Evolutionary conservation across 2,113 vertebrate species (phyloP).

Genomic region (Calypte anna): DNA sequence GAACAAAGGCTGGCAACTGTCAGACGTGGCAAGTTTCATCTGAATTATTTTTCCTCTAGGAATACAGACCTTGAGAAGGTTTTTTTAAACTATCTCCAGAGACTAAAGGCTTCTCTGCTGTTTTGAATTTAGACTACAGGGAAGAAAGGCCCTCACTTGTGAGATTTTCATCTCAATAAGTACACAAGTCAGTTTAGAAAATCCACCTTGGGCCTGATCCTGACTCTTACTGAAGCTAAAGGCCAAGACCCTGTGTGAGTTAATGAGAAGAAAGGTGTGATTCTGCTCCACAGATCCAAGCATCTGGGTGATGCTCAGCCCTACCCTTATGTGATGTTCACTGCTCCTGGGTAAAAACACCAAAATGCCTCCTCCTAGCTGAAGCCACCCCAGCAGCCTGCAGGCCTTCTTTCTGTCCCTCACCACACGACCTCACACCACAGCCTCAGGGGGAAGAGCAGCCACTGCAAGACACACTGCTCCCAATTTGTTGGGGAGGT

Average conservation of each 20-base stretch:
- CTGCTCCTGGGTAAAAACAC: not conserved
- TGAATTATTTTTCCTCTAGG: constrained; percentile 28
- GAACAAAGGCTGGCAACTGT: constrained; percentile 33
- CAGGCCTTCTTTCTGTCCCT: not conserved
- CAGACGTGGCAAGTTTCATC: not conserved
- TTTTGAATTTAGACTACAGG: constrained; percentile 17
- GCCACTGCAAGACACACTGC: not conserved
- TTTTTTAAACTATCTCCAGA: constrained; percentile 18
- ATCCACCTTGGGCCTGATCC: not conserved
- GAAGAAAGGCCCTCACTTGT: not conserved
- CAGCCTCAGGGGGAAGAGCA: not conserved
- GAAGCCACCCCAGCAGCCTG: not conserved
- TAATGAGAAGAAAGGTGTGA: not conserved
- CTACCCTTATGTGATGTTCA: not conserved
- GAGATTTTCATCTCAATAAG: constrained; percentile 6
- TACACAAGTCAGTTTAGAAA: not conserved
- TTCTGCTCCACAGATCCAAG: not conserved
- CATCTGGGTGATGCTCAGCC: not conserved
- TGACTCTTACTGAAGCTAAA: not conserved
- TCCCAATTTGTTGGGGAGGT: accelerated
- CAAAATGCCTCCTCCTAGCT: not conserved
- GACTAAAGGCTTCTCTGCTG: not conserved
- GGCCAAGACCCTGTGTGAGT: not conserved
- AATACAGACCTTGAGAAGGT: constrained; percentile 26
- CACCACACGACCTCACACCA: not conserved